A percentile compares a stretch with the other conserved stretches of the same genome.
Evolutionary conservation across 2,888 invertebrate species (phyloP).

Genomic region (Allacma fusca): DNA sequence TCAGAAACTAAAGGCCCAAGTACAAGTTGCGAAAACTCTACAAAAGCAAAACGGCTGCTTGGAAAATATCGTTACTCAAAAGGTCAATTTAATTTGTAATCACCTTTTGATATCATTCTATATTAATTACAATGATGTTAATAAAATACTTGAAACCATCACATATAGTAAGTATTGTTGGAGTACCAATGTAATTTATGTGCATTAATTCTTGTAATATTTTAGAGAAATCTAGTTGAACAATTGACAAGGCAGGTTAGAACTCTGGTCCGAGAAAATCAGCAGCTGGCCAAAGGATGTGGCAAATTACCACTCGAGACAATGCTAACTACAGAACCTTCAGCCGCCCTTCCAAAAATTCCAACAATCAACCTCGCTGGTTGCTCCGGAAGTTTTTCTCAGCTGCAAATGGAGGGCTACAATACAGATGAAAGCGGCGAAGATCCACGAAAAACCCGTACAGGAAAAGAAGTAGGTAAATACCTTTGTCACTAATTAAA

Average conservation of each 20-base stretch:
- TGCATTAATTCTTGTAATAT: no score
- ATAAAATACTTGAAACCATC: no score
- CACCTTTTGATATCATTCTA: no score
- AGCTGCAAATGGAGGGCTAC: not conserved
- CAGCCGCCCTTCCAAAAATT: not conserved
- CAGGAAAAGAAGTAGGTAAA: constrained; percentile 19
- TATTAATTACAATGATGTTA: no score
- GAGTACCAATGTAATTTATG: no score
- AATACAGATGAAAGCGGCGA: not conserved
- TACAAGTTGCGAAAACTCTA: constrained; percentile 39
- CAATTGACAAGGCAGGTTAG: constrained; percentile 45
- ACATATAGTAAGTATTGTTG: no score
- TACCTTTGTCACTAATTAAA: not conserved
- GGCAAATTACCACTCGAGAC: not conserved
- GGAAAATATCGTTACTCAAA: constrained; percentile 45
- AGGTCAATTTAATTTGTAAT: constrained; percentile 17
- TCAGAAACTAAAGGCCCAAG: constrained; percentile 34
- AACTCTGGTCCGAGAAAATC: constrained; percentile 44
- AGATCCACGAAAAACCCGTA: not conserved
- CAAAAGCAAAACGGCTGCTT: constrained; percentile 43
- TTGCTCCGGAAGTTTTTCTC: not conserved
- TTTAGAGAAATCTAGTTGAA: constrained; percentile 45
- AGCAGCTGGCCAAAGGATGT: constrained; percentile 33
- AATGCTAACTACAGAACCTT: not conserved
- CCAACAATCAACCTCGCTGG: not conserved